Evolutionary conservation across 2,888 invertebrate genomes (phyloP), one percentile per base, ranked within the genome.

Genomic region (Mythimna loreyi): DNA sequence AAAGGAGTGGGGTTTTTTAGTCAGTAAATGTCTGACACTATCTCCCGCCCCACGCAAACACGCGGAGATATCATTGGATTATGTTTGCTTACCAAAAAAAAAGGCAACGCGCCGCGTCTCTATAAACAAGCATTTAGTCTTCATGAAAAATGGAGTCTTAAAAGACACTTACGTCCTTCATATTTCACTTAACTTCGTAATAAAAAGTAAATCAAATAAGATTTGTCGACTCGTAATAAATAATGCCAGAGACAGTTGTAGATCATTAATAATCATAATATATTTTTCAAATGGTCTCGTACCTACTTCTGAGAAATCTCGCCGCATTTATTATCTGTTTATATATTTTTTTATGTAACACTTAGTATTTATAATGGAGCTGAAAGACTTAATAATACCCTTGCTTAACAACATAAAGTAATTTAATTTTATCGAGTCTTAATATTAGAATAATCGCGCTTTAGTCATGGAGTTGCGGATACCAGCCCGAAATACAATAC

Each of bases 181-280:
- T 65, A 63, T 55, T 55, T 59, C 36, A 55, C n/a, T 58, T 53
- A 47, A 21, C 25, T 52, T 43, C 21, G 50, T 63, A 56, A 59
- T 59, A 69, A 75, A 75, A 69, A 67, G 59, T 67, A 67, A 67
- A 74, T 74, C 49, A 67, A 60, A 59, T 19, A 30, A 19, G 45
- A 58, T 62, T 68, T 62, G 61, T 61, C 52, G 28, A 50, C 36
- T 49, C 25, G 47, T 23, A 69, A 45, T 75, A 69, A 58, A 74
- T 69, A 69, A 75, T 40, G 25, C 23, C 40, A 50, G 25, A 60
- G 53, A 68, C 67, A 66, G 40, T 63, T 47, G 30, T 63, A 72
- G 64, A 63, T 45, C 56, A 52, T 64, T 57, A 53, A 47, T 49
- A 63, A 57, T 70, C 50, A 56, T 43, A 62, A 57, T 45, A 62